Conservation (phyloP, 2,797 vertebrate species). For the Myoxocephalus aenaeus region DNA sequence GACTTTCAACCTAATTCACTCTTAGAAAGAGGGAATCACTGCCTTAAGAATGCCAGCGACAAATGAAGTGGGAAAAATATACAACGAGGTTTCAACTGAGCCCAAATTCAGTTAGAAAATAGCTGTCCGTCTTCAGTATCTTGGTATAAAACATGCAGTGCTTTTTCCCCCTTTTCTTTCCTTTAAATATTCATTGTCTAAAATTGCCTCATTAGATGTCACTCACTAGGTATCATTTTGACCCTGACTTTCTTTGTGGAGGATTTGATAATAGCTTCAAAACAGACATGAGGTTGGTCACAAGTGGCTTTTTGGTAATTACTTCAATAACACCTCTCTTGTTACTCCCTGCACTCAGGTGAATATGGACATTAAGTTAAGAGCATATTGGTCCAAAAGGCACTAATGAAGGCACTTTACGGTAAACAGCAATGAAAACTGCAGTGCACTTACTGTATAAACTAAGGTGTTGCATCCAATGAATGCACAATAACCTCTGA, state of each 20-base stretch:
- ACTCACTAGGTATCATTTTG: conserved; percentile 9
- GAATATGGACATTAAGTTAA: conserved; percentile 71
- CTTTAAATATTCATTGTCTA: conserved; percentile 37
- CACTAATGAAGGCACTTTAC: conserved; percentile 71
- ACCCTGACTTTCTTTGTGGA: conserved; percentile 23
- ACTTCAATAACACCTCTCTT: conserved; percentile 48
- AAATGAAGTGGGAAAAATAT: conserved; percentile 68
- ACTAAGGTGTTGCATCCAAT: conserved; percentile 53
- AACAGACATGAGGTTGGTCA: conserved; percentile 30
- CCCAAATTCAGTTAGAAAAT: conserved; percentile 42
- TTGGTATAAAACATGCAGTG: conserved; percentile 24
- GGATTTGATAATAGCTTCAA: conserved; percentile 38
- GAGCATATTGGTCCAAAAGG: conserved; percentile 73
- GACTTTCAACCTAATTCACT: conserved; percentile 82
- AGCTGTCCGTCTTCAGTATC: conserved; percentile 24
- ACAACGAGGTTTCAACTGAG: conserved; percentile 42
- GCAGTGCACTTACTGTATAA: conserved; percentile 43
- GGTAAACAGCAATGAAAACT: conserved; percentile 67
- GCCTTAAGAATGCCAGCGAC: conserved; percentile 69
- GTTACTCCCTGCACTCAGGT: conserved; percentile 56
- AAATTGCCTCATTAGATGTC: conserved; percentile 33
- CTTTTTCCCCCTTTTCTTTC: conserved; percentile 8
- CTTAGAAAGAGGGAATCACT: conserved; percentile 71
- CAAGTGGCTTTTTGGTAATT: conserved; percentile 52
- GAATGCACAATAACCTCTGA: conserved; percentile 51